Evolutionary conservation across 37 sponge, comb jelly and placozoan genomes (phyloP), one percentile per base, ranked within the genome.

Genomic region (Cliona cf. orientalis): DNA sequence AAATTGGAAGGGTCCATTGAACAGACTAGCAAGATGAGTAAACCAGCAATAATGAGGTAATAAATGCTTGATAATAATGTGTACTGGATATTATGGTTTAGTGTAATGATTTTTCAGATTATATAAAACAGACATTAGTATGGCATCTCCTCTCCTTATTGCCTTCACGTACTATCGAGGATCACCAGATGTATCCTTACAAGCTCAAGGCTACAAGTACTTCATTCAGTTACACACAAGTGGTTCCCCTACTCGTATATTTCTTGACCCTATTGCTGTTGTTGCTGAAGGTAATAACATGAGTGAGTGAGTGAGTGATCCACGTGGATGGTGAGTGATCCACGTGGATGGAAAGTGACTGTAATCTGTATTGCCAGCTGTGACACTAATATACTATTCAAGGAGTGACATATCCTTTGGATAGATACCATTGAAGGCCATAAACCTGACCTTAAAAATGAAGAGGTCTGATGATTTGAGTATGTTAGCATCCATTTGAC

Each of bases 161-260:
- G 41, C 67, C 55, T 87, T 80, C 69, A 83, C 92, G 1, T 86
- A 61, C 66, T 66, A 85, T n/a, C 3, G 46, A 26, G 72, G 25
- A n/a, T 28, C 21, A 26, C 44, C 58, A 1, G 31, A 44, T 31
- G 40, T 29, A 5, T 28, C 60, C 42, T 12, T 28, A 9, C 76
- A 6, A 35, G 19, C 58, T 25, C 59, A 49, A 1, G 31, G 67
- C 6, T 39, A 78, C n/a, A 41, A 42, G 37, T 76, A 83, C 70
- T 83, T 56, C 58, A 44, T 91, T 19, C 86, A 86, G 64, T 55
- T 91, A 21, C 75, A 83, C 74, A 91, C 73, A 2, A 44, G 58
- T 26, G 79, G 82, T 33, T 37, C 69, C 19, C 82, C 83, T 17
- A 61, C 53, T 12, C 71, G 78, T 37, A 66, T 91, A 31, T 66